Evolutionary conservation across 2,888 invertebrate genomes (phyloP), one percentile per base, ranked within the genome.

Genomic region (Tenthredo mesomela): DNA sequence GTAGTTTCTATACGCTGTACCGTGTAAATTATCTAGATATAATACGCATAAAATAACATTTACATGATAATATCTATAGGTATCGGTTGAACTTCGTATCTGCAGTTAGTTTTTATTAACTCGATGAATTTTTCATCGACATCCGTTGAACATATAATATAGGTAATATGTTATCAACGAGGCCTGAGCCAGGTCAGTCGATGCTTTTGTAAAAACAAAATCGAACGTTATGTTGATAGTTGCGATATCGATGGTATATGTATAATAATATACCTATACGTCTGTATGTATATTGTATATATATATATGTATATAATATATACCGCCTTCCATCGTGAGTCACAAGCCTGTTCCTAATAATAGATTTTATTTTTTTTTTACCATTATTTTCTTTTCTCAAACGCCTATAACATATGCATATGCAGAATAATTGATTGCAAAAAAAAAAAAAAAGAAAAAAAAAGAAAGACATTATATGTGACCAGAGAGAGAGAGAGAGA

Each of bases 81-180:
- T 75, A 47, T 75, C 40, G n/a, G 10, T 37, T 73, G 43, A 73
- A 73, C 5, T 73, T 73, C 43, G 73, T 43, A 73, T 73, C 10
- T 47, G 29, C n/a, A n/a, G n/a, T 33, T n/a, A 12, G 4, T 54
- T 54, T 9, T 29, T 77, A 77, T 73, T 73, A 37, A 77, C 77
- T 80, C 40, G 61, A 61, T 80, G 61, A 80, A 80, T 80, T 61
- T 80, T 80, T 80, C 58, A 80, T 80, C 78, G 61, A 58, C 61
- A 58, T 40, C 58, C 78, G 58, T 40, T 61, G 9, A 61, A 37
- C n/a, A 33, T 25, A 54, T 50, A 80, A 33, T 25, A 54, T 50
- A 80, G 40, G 21, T 25, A 10, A 58, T 61, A 58, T 61, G 29
- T 80, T 47, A 47, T 47, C 47, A 12, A 47, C 15, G 15, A 15